Evolutionary conservation across 2,113 vertebrate species (phyloP).

Genomic region (Nicator chloris): DNA sequence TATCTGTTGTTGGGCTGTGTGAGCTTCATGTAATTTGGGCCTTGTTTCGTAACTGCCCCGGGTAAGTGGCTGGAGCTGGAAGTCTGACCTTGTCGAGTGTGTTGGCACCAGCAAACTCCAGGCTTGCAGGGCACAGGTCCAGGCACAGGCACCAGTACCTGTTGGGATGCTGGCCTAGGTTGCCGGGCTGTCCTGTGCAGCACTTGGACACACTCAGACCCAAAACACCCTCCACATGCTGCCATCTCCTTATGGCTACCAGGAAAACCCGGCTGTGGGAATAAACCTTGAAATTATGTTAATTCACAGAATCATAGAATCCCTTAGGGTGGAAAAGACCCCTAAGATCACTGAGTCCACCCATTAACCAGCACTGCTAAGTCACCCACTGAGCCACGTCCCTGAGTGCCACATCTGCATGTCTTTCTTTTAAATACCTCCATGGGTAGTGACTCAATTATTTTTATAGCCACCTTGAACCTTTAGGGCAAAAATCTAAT

Average conservation of each 20-base stretch:
- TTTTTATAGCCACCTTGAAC: background rate
- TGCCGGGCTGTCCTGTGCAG: fast-evolving
- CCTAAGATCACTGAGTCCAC: background rate
- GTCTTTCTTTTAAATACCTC: background rate
- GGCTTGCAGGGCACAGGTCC: background rate
- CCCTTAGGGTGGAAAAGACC: background rate
- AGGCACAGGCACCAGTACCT: background rate
- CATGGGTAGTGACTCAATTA: background rate
- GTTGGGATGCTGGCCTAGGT: fast-evolving
- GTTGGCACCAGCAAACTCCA: background rate
- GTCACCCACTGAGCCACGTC: background rate
- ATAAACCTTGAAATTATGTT: background rate
- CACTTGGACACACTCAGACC: background rate
- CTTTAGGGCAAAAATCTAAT: background rate
- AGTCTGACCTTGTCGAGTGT: fast-evolving
- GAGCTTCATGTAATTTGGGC: background rate
- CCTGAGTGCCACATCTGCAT: background rate
- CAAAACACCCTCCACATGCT: fast-evolving
- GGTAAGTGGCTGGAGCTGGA: background rate
- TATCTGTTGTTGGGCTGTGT: background rate
- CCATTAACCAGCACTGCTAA: background rate
- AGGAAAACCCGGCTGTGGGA: background rate
- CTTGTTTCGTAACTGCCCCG: background rate
- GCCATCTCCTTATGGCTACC: background rate
- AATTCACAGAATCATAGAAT: background rate